Evolutionary conservation across 2,888 invertebrate genomes (phyloP), one percentile per base, ranked within the genome.

Genomic region (Thymelicus acteon): DNA sequence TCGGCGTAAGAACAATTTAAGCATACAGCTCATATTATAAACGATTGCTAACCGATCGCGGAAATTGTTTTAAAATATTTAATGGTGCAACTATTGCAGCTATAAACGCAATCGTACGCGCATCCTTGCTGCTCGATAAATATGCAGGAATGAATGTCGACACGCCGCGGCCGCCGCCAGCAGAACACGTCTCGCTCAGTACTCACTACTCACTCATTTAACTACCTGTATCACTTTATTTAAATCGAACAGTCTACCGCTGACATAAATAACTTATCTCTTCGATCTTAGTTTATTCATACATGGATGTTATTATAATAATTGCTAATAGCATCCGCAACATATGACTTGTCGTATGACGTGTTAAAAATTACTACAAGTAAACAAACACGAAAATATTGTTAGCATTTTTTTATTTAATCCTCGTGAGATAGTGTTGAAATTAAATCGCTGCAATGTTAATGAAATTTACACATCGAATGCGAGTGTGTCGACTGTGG

Each of bases 91-190:
- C n/a, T 10, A 57, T 37, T 57, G 57, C 57, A 15, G 19, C 7
- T 40, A 40, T 60, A n/a, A 49, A 60, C 60, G 60, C 60, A 67
- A 60, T 39, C 60, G 67, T 19, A 68, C 54, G 54, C 70, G 60
- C 71, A 72, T 67, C 66, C 73, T 71, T 72, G 72, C 72, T 54
- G 47, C 31, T 72, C 70, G 67, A 75, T 77, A 74, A 75, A 75
- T 77, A 74, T 77, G 72, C 75, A 75, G 72, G 75, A 74, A 72
- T 73, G 72, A 71, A 72, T 74, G 75, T 74, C 72, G 71, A 74
- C 75, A 72, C 66, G 60, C 54, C 44, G 74, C 52, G 12, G 54
- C 49, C 49, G 49, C 49, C 49, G 49, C 54, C 10, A 24, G 54
- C 54, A 24, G n/a, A 15, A 58, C 47, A 44, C 31, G 31, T 37